Conservation (phyloP, 2,113 vertebrate species). For the Arvicanthis niloticus region DNA sequence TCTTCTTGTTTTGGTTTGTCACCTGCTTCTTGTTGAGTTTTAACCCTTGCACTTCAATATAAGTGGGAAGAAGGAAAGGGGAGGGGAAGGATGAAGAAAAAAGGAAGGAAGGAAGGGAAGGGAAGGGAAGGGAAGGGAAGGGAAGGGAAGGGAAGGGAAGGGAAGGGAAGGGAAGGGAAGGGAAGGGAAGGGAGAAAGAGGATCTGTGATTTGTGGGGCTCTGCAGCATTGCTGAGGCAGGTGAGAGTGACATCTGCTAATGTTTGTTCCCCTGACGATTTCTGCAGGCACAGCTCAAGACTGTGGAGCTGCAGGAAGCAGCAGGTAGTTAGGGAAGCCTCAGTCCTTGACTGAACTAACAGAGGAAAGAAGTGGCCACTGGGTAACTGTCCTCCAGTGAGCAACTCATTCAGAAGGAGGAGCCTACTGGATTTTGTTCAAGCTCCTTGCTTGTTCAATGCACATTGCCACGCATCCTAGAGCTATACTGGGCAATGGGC, state of each 20-base stretch:
- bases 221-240: background rate
- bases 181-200: background rate
- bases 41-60: background rate
- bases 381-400: background rate
- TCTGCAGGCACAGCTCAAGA: background rate
- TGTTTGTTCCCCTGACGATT: background rate
- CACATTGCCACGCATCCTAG: constrained; percentile 18
- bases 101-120: background rate
- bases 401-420: background rate
- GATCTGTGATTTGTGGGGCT: background rate
- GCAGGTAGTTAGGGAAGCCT: background rate
- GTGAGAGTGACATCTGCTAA: too few relatives aligned
- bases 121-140: too few relatives aligned
- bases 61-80: background rate
- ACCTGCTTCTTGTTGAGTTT: background rate
- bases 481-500: constrained; percentile 17
- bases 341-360: background rate
- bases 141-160: background rate
- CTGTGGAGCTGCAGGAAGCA: too few relatives aligned
- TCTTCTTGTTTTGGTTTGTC: background rate
- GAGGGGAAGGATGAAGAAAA: too few relatives aligned
- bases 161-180: background rate
- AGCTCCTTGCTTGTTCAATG: background rate
- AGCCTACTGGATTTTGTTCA: constrained; percentile 38
- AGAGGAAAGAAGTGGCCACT: background rate